Evolutionary conservation across 2,797 vertebrate species (phyloP).

Genomic region (Myotis planiceps): DNA sequence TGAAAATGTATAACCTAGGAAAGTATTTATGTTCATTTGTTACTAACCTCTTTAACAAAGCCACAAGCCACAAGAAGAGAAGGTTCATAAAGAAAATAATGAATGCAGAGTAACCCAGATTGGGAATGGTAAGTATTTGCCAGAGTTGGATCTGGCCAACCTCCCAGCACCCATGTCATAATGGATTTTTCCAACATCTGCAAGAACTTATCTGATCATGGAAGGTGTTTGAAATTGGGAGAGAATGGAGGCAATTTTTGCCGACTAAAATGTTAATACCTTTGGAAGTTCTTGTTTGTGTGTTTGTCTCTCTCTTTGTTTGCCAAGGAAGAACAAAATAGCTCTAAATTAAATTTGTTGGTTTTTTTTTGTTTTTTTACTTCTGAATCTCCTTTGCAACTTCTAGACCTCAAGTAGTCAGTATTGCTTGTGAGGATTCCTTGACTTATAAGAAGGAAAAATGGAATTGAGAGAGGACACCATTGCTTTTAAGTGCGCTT

Average conservation of each 20-base stretch:
- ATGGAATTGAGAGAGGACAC: constrained; percentile 72
- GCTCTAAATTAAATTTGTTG: neutral
- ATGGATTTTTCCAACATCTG: constrained; percentile 61
- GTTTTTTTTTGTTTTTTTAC: neutral
- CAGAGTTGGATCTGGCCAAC: constrained; percentile 25
- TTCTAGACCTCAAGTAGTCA: neutral
- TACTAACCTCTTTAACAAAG: constrained; percentile 64
- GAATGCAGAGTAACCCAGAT: constrained; percentile 62
- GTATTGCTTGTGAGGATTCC: neutral
- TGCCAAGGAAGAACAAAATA: constrained; percentile 17
- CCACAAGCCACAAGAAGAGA: constrained; percentile 11
- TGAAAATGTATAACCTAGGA: constrained; percentile 69
- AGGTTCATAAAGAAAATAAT: constrained; percentile 7
- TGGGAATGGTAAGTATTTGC: constrained; percentile 57
- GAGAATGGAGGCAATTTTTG: neutral
- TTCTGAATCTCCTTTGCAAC: neutral
- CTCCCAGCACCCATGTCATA: neutral
- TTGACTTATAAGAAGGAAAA: constrained; percentile 57
- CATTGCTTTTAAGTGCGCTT: constrained; percentile 75
- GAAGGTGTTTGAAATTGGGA: neutral
- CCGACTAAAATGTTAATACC: constrained; percentile 31
- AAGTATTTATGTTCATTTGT: constrained; percentile 70
- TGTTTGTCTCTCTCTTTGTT: neutral
- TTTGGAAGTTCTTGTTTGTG: neutral
- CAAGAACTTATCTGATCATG: constrained; percentile 44